These are phyloP conservation scores for Drosophila truncata DNA, from an alignment of 1,140 invertebrate species.

Conservation along the genomic window DNA sequence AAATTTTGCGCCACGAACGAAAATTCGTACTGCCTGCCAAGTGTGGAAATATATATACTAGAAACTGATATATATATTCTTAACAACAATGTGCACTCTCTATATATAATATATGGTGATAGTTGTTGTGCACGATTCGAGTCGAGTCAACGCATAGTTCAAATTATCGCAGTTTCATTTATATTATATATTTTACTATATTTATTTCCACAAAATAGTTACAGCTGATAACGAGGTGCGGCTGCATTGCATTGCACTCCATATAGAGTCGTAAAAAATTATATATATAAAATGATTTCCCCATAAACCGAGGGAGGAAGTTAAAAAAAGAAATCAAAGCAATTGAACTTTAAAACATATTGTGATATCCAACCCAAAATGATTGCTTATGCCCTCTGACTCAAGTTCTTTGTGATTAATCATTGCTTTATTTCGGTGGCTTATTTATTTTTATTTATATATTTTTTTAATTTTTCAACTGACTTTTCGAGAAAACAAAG, in stretches of 20 bases:
- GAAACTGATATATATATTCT: constrained; percentile 19
- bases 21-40: constrained; percentile 36
- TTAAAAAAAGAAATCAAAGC: constrained; percentile 15
- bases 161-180: constrained; percentile 76
- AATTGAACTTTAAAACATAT: constrained; percentile 1
- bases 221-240: constrained; percentile 47
- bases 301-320: not conserved
- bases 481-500: constrained; percentile 11
- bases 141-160: constrained; percentile 55
- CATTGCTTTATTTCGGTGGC: constrained; percentile 23
- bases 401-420: constrained; percentile 36
- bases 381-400: constrained; percentile 22
- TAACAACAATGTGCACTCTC: constrained; percentile 9
- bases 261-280: constrained; percentile 51
- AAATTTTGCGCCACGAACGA: constrained; percentile 64
- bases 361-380: constrained; percentile 13
- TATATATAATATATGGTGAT: constrained; percentile 32
- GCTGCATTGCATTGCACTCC: constrained; percentile 8
- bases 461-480: not conserved
- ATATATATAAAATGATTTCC: constrained; percentile 20
- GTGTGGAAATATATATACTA: constrained; percentile 31
- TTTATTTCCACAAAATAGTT: constrained; percentile 63
- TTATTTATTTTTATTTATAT: constrained; percentile 16
- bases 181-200: constrained; percentile 26
- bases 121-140: constrained; percentile 35